Conservation (phyloP, 2,113 vertebrate species). For the Nanorana parkeri region DNA sequence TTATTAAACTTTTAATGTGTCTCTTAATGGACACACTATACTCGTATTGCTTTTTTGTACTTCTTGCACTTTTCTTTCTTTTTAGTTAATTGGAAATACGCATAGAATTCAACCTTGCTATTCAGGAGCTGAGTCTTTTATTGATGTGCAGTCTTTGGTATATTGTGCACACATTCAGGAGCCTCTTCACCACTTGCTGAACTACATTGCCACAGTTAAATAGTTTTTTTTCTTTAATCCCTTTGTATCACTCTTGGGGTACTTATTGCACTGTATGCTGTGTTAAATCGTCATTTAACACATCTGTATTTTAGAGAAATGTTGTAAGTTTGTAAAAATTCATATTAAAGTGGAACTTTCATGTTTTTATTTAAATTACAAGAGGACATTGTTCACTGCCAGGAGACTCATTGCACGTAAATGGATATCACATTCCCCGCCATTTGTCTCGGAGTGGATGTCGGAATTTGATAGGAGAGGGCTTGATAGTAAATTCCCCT, state of each 20-base stretch:
- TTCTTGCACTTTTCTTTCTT: slow-evolving; percentile 29
- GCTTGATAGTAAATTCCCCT: no score
- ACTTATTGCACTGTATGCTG: neutral
- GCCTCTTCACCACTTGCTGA: neutral
- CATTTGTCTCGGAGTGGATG: no score
- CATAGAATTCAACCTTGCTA: slow-evolving; percentile 2
- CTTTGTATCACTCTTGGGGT: neutral
- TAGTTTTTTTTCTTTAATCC: neutral
- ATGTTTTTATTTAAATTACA: no score
- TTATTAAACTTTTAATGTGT: neutral
- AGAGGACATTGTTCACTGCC: no score
- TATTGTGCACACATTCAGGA: neutral
- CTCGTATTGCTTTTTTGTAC: slow-evolving; percentile 29
- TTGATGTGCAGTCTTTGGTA: neutral
- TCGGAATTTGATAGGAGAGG: no score
- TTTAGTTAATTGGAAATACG: slow-evolving; percentile 28
- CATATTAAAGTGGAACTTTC: no score
- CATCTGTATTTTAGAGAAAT: neutral
- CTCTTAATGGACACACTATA: slow-evolving; percentile 14
- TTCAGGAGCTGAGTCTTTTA: neutral
- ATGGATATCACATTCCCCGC: no score
- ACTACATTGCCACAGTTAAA: slow-evolving; percentile 2
- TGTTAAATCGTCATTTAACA: neutral
- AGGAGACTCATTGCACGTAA: no score
- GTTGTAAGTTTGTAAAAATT: no score